Evolutionary conservation across 2,797 vertebrate species (phyloP), one percentile per base, ranked within the genome.

Genomic region (Coreius guichenoti): DNA sequence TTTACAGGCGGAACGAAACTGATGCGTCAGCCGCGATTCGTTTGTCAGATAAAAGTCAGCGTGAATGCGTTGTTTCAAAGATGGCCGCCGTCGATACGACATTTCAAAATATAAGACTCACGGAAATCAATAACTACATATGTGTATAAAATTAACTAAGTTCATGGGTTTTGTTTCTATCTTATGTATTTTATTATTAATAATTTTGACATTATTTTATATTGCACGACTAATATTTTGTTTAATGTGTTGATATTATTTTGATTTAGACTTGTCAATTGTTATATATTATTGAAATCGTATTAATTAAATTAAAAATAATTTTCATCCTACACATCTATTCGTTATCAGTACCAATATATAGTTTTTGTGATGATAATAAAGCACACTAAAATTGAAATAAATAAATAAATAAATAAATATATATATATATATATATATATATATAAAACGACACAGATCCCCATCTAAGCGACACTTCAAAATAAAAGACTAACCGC

Each of bases 41-140:
- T 67, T 58, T 61, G 47, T 84, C 75, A 79, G 63, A 58, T 61
- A 63, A 61, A 82, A 74, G 81, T 83, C 82, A 2, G 51, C 75
- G 51, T 79, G 51, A 70, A 79, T 23, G 31, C 47, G 63, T 77
- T 19, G 19, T 47, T 14, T 61, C 29, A 61, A 79, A 79, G 16
- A 85, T 73, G 77, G 56, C 83, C 56, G 51, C 68, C 83, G 4
- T 11, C 78, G 1, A 1, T 5, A 45, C 12, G 2, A 14, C n/a
- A 6, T 14, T 88, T 86, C 84, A 88, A 21, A 87, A 84, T 84
- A 87, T 84, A 84, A 84, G 86, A n/a, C 80, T 16, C 11, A 14
- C 5, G 1, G 1, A 17, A 26, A 3, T 1, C 74, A 4, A 51
- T 56, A 36, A 47, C 26, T 72, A 4, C n/a, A 29, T 43, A 12